These are phyloP conservation scores for Indicator maculatus DNA, from an alignment of 2,113 vertebrate genomes.

Conservation along the genomic window DNA sequence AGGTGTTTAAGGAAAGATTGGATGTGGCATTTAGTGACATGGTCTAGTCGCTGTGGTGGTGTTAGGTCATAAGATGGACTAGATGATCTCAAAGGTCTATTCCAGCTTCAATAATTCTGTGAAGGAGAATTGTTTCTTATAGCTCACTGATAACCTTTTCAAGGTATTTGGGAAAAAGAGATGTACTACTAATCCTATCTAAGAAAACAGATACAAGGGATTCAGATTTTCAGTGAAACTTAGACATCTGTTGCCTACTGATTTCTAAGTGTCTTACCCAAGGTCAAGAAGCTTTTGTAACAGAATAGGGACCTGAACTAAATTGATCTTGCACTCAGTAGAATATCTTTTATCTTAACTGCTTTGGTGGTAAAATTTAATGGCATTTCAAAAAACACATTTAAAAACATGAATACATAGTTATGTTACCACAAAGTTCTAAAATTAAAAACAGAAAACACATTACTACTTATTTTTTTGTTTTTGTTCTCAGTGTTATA, in stretches of 20 bases:
- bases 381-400: not conserved
- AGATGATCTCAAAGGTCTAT: too few relatives aligned
- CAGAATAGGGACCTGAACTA: not conserved
- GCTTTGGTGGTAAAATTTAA: not conserved
- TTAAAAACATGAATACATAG: not conserved
- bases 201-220: not conserved
- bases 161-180: not conserved
- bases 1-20: too few relatives aligned
- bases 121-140: not conserved
- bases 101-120: too few relatives aligned
- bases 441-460: not conserved
- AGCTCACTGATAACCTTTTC: not conserved
- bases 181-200: not conserved
- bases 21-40: too few relatives aligned
- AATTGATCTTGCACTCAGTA: not conserved
- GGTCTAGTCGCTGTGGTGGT: too few relatives aligned
- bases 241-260: not conserved
- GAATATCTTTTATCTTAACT: not conserved
- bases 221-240: not conserved
- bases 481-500: not conserved
- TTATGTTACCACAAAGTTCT: not conserved
- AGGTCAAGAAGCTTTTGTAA: not conserved
- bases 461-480: not conserved
- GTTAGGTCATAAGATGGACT: too few relatives aligned
- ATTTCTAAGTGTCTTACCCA: not conserved